Conservation (phyloP, 2,888 invertebrate species). For the Rambutsinella grinnellia region DNA sequence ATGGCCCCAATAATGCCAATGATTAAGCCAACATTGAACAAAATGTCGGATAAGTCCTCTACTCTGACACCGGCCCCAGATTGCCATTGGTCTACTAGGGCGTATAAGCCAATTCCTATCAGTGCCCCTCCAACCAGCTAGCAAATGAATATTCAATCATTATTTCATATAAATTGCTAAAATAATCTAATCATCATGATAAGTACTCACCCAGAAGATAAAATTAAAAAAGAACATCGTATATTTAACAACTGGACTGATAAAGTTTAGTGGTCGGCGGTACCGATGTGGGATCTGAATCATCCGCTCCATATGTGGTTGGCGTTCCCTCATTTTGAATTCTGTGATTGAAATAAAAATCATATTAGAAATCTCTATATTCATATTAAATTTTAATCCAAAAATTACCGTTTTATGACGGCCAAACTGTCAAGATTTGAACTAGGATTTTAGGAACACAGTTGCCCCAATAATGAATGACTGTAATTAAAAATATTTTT, state of each 20-base stretch:
- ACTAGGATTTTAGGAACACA: too few species aligned
- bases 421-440: too few species aligned
- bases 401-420: neutral
- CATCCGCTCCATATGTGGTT: slow-evolving; percentile 63
- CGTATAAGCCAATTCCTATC: slow-evolving; percentile 89
- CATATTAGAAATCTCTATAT: neutral
- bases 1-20: slow-evolving; percentile 85
- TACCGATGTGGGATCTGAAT: slow-evolving; percentile 60
- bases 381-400: neutral
- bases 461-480: too few species aligned
- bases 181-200: neutral
- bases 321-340: slow-evolving; percentile 36
- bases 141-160: slow-evolving; percentile 58
- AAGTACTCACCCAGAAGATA: slow-evolving; percentile 90
- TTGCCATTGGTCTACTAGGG: slow-evolving; percentile 94
- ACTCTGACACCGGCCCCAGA: slow-evolving; percentile 85
- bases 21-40: slow-evolving; percentile 88
- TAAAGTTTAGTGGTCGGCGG: slow-evolving; percentile 69
- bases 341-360: slow-evolving; percentile 4
- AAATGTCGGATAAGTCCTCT: slow-evolving; percentile 88
- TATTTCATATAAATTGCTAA: neutral
- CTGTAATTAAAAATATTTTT: too few species aligned
- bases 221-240: slow-evolving; percentile 91
- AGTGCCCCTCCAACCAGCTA: slow-evolving; percentile 90
- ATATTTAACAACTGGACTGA: slow-evolving; percentile 90